These are phyloP conservation scores for Sclerodermus sp. DNA, from an alignment of 2,888 invertebrate species.

Conservation along the genomic window DNA sequence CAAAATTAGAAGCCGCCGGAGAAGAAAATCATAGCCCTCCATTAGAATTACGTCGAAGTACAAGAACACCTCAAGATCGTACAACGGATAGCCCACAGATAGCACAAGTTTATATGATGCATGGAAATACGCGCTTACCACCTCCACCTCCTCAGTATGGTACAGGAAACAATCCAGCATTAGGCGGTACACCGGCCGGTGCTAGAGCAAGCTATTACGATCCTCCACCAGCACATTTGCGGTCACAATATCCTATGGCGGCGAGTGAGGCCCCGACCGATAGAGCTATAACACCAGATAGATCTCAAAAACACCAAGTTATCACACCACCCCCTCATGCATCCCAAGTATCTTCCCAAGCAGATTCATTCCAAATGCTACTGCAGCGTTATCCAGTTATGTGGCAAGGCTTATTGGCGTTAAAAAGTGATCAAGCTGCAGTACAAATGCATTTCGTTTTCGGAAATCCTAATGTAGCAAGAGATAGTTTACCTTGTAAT, in stretches of 20 bases:
- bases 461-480: slow-evolving; percentile 88
- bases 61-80: slow-evolving; percentile 60
- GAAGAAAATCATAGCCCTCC: slow-evolving; percentile 72
- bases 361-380: slow-evolving; percentile 79
- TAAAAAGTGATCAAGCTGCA: slow-evolving; percentile 95
- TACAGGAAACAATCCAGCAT: slow-evolving; percentile 36
- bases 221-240: slow-evolving; percentile 65
- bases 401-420: slow-evolving; percentile 94
- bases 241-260: slow-evolving; percentile 53
- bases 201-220: slow-evolving; percentile 64
- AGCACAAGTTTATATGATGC: slow-evolving; percentile 66
- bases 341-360: slow-evolving; percentile 79
- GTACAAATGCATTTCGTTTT: slow-evolving; percentile 99
- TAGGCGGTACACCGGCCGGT: slow-evolving; percentile 47
- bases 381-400: slow-evolving; percentile 92
- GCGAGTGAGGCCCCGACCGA: slow-evolving; percentile 53
- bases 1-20: slow-evolving; percentile 64
- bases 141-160: slow-evolving; percentile 49
- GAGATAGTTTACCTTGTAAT: slow-evolving; percentile 83
- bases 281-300: slow-evolving; percentile 61
- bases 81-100: slow-evolving; percentile 73
- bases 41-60: slow-evolving; percentile 68
- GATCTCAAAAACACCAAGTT: slow-evolving; percentile 60
- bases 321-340: slow-evolving; percentile 63
- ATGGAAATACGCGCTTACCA: slow-evolving; percentile 59